phyloP scores from a whole-genome alignment of 2,797 vertebrate species.

The Ataeniobius toweri region DNA sequence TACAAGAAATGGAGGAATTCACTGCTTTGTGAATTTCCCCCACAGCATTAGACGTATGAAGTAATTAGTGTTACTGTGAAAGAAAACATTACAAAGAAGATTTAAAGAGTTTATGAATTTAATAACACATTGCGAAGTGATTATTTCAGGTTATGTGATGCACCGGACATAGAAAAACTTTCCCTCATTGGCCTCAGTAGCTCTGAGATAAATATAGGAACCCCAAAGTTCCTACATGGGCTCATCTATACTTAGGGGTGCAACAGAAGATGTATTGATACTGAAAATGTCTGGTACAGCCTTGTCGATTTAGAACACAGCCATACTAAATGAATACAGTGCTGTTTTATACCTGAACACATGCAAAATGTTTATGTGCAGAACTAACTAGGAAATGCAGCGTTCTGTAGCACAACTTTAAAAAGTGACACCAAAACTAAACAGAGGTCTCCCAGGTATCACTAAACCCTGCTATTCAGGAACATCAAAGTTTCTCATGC shows the following conservation, averaged over 20 bases:
- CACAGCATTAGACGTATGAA: neutral
- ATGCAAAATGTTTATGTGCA: neutral
- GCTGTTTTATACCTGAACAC: neutral
- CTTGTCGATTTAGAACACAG: neutral
- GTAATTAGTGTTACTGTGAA: neutral
- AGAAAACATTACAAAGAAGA: slow-evolving; percentile 1
- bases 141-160: neutral
- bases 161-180: neutral
- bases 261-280: neutral
- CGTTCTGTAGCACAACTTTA: neutral
- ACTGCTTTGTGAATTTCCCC: neutral
- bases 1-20: neutral
- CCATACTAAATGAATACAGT: too few relatives aligned
- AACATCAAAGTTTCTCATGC: neutral
- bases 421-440: neutral
- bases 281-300: neutral
- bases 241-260: neutral
- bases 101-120: neutral
- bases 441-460: neutral
- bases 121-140: neutral
- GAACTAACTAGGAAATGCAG: neutral
- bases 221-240: too few relatives aligned
- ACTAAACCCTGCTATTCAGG: neutral
- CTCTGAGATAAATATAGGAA: neutral
- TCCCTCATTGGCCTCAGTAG: neutral